phyloP scores from a whole-genome alignment of 2,797 vertebrate species.

The Loris lydekkerianus region DNA sequence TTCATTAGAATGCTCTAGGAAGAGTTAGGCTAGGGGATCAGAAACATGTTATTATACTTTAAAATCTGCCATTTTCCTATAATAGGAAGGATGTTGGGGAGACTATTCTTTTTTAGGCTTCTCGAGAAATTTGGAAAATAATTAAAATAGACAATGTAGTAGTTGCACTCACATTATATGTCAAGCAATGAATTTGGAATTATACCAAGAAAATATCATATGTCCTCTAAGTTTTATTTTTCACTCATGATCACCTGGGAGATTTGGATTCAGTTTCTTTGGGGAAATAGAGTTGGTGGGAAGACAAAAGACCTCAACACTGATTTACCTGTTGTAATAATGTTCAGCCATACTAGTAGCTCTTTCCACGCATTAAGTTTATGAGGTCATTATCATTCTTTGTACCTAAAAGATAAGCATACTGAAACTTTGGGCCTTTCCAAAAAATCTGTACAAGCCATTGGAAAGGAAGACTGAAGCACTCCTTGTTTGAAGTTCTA shows the following conservation, averaged over 20 bases:
- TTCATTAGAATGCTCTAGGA: conserved; percentile 59
- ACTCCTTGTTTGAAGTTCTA: conserved; percentile 28
- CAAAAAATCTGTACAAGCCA: conserved; percentile 37
- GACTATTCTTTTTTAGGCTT: conserved; percentile 38
- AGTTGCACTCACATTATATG: background rate
- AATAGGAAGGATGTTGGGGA: background rate
- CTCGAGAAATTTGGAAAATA: conserved; percentile 43
- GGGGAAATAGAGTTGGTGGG: conserved; percentile 30
- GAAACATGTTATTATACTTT: conserved; percentile 59
- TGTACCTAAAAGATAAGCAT: conserved; percentile 60
- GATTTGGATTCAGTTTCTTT: conserved; percentile 49
- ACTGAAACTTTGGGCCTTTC: conserved; percentile 50
- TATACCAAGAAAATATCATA: background rate
- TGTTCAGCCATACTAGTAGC: background rate
- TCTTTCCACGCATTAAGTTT: conserved; percentile 66
- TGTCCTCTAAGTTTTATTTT: conserved; percentile 65
- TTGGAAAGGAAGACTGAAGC: conserved; percentile 35
- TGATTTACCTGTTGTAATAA: conserved; percentile 66
- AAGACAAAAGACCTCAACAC: conserved; percentile 43
- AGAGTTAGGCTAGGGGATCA: conserved; percentile 52
- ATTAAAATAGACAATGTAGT: conserved; percentile 32
- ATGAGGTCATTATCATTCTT: conserved; percentile 65
- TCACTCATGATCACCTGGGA: conserved; percentile 59
- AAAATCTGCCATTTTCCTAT: conserved; percentile 67
- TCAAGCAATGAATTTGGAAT: conserved; percentile 20